Conservation (phyloP, 2,888 invertebrate species). For the Drosophila emarginata region DNA sequence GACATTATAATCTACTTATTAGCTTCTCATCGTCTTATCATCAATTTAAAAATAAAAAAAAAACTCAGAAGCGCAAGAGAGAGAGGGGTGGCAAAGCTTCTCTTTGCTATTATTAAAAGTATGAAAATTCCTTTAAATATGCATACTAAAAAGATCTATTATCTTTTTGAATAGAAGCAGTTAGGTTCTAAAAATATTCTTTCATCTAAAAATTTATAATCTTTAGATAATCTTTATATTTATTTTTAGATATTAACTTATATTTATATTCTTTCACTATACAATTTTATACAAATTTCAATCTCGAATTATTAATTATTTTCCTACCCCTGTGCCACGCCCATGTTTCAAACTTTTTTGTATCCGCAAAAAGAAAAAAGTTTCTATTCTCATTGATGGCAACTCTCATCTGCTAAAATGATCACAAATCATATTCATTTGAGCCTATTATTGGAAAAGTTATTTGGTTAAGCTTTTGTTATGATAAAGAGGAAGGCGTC, state of each 20-base stretch:
- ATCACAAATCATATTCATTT: constrained; percentile 65
- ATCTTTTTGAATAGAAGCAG: background rate
- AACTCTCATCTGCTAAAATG: constrained; percentile 17
- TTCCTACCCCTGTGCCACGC: background rate
- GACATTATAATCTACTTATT: constrained; percentile 1
- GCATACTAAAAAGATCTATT: background rate
- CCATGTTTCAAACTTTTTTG: constrained; percentile 33
- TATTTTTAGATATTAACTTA: no score
- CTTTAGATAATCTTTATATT: no score
- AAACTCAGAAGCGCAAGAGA: background rate
- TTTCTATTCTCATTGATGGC: constrained; percentile 16
- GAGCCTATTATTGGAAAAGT: constrained; percentile 77
- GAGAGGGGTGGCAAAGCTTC: background rate
- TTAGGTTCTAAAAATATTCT: no score
- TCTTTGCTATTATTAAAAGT: no score
- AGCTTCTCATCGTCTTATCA: background rate
- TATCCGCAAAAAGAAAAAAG: constrained; percentile 34
- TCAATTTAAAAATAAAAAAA: background rate
- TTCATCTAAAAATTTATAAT: no score
- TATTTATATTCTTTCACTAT: no score
- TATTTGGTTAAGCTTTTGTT: constrained; percentile 74
- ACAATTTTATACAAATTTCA: no score
- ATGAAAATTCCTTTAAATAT: background rate
- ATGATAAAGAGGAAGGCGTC: constrained; percentile 56
- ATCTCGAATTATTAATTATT: no score